Conservation (phyloP, 2,888 invertebrate species). For the Lymantria monacha region DNA sequence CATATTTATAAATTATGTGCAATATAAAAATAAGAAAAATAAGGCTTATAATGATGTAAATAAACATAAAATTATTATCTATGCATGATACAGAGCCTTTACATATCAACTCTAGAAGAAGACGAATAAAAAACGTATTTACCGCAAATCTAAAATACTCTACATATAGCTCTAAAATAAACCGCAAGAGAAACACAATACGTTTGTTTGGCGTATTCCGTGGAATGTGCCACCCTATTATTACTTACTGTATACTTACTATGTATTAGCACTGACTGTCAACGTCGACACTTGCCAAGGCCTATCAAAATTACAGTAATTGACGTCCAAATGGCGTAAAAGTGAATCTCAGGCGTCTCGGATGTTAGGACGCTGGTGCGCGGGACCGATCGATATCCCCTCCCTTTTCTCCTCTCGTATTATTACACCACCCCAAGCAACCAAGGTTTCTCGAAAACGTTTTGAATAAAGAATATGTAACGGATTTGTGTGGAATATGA, state of each 20-base stretch:
- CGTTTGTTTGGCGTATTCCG: constrained; percentile 17
- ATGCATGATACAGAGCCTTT: too few species aligned
- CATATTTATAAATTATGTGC: too few species aligned
- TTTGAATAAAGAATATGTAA: constrained; percentile 4
- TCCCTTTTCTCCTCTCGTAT: constrained; percentile 23
- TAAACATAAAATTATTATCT: too few species aligned
- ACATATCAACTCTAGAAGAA: too few species aligned
- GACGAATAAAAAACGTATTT: too few species aligned
- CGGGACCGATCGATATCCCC: constrained; percentile 48
- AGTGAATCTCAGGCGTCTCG: constrained; percentile 52
- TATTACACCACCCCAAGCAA: constrained; percentile 22
- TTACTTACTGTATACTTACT: constrained; percentile 9
- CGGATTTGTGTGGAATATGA: constrained; percentile 5
- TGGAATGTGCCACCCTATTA: constrained; percentile 17
- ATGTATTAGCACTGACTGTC: constrained; percentile 23
- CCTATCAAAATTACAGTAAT: constrained; percentile 49
- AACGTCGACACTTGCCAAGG: constrained; percentile 28
- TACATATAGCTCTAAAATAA: background rate
- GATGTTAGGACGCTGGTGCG: constrained; percentile 43
- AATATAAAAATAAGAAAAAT: too few species aligned
- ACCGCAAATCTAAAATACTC: too few species aligned
- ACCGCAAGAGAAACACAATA: background rate
- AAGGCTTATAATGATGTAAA: too few species aligned
- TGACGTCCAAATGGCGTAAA: constrained; percentile 59
- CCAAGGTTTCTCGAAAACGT: constrained; percentile 29